Evolutionary conservation across 2,797 vertebrate species (phyloP).

Genomic region (Myotis pilosus): DNA sequence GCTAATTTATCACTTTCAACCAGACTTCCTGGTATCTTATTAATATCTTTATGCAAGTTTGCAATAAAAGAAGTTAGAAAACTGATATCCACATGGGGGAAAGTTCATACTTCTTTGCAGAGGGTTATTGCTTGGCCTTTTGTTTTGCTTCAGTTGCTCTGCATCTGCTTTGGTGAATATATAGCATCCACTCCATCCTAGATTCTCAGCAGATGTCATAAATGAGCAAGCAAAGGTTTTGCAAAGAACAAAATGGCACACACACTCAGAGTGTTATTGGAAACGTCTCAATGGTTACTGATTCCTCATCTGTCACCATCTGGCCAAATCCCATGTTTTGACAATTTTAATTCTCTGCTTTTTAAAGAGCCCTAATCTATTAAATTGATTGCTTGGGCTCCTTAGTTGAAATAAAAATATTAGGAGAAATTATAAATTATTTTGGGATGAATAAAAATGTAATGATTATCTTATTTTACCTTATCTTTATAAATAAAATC

Average conservation of each 20-base stretch:
- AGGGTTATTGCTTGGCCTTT: neutral
- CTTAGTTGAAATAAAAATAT: constrained; percentile 18
- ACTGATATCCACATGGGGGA: neutral
- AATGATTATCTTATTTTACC: neutral
- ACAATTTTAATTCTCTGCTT: neutral
- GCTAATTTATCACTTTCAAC: neutral
- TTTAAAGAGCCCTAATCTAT: neutral
- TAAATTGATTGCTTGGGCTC: neutral
- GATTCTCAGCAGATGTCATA: constrained; percentile 10
- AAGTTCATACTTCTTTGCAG: neutral
- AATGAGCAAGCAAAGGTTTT: constrained; percentile 24
- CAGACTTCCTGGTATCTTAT: neutral
- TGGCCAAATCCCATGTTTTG: neutral
- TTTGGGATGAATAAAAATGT: neutral
- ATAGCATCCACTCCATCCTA: neutral
- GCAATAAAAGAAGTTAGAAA: neutral
- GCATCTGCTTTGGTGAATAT: neutral
- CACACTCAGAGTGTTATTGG: neutral
- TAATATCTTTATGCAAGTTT: neutral
- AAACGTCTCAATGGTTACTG: neutral
- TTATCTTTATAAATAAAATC: constrained; percentile 20
- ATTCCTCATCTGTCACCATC: neutral
- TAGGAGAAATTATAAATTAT: neutral
- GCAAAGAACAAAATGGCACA: neutral
- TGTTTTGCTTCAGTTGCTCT: neutral